Percentiles rank a stretch among this genome's conserved stretches.
These are phyloP conservation scores for Phalacrocorax aristotelis DNA, from an alignment of 2,113 vertebrate species.

Conservation along the genomic window DNA sequence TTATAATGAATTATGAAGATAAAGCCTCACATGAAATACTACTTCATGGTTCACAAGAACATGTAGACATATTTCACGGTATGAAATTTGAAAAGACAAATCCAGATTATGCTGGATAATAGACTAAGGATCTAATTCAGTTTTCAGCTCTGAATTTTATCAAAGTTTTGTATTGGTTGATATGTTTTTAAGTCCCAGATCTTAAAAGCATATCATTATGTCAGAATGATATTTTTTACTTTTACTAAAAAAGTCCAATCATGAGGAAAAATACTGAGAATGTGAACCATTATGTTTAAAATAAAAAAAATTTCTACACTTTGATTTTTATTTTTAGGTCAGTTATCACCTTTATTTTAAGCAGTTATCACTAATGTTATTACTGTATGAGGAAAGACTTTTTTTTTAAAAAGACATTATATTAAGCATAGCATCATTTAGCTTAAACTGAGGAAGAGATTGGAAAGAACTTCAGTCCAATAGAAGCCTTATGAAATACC, in stretches of 20 bases:
- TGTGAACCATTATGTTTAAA: neutral
- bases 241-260: neutral
- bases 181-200: neutral
- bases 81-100: neutral
- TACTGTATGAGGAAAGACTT: rapidly evolving
- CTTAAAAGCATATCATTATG: neutral
- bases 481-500: neutral
- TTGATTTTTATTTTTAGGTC: neutral
- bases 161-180: neutral
- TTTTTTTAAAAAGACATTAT: rapidly evolving
- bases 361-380: neutral
- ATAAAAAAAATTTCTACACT: neutral
- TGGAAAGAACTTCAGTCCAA: neutral
- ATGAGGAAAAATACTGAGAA: neutral
- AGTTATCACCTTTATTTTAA: neutral
- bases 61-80: neutral
- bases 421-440: neutral
- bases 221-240: neutral
- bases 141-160: neutral
- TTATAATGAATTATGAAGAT: neutral
- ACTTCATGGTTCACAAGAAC: neutral
- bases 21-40: neutral
- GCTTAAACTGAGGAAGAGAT: neutral
- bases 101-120: neutral
- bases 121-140: neutral